Evolutionary conservation across 2,888 invertebrate genomes (phyloP), one percentile per base, ranked within the genome.

Genomic region (Thereva unica): DNA sequence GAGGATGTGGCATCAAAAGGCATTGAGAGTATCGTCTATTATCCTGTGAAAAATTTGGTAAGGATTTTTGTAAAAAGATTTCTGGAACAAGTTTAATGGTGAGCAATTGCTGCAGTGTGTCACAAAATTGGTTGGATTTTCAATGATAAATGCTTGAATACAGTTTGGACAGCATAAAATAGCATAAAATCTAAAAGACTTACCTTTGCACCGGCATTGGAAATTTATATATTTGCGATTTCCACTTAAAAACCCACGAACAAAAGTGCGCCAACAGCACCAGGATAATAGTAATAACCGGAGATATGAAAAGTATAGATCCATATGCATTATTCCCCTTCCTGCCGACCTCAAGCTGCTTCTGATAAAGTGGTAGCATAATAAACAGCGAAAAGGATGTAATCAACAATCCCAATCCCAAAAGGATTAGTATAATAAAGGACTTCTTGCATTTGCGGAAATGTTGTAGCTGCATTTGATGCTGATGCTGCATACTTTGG

Each of bases 371-470:
- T 10, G 86, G 86, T 70, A 84, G 77, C 66, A 82, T 75, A 71
- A 85, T 83, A 71, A 85, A 75, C 38, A 85, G 75, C 41, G 78
- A 76, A 63, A 84, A 81, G 35, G 85, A 80, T 34, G 85, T 83
- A 45, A 83, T 67, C 65, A 84, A 76, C 66, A 80, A 67, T 57
- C 84, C 82, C 10, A 82, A 79, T n/a, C 77, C 76, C 44, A 84
- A 71, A 72, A 84, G 83, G 71, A 80, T 64, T 3, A 73, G 68
- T 6, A 67, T 52, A 40, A 66, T 64, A 56, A 73, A 72, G 37
- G 69, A 66, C 10, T 64, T 59, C 42, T 67, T 70, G 34, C 72
- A 66, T 56, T 67, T 71, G 42, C 67, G 71, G 35, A 71, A 56
- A 56, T 71, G 71, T 41, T 71, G 70, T 12, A 69, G 34, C 45